Evolutionary conservation across 2,797 vertebrate genomes (phyloP), one percentile per base, ranked within the genome.

Genomic region (Passerculus sandwichensis): DNA sequence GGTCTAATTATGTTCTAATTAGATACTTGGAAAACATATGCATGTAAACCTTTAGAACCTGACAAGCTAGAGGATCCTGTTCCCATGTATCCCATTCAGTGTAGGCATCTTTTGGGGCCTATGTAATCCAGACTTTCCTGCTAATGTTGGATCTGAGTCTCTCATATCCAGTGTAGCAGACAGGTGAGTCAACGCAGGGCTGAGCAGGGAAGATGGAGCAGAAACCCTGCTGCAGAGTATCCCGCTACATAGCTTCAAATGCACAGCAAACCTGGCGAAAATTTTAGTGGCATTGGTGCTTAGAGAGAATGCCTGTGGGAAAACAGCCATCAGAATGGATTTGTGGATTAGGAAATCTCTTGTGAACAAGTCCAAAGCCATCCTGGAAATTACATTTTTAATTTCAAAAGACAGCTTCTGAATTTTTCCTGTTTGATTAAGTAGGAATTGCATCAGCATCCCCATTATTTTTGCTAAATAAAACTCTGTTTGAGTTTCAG

Each of bases 401-500:
- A 80, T 85, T 92, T 96, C 71, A 90, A 81, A 91, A 84, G 85
- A 53, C 19, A 89, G 48, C 20, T 91, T 67, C 83, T 90, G 32
- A 92, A 16, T 87, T 77, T 89, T 67, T 22, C 40, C 66, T 36
- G 76, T 94, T 92, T 85, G 51, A 93, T 92, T 91, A 94, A 84
- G 66, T 74, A 83, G 38, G 27, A 91, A 83, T 91, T 95, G 71
- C 95, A 95, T 91, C 88, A 96, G 71, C 62, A 93, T 85, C 75
- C 45, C 29, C 27, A 61, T 88, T 88, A 96, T 94, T 96, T 96
- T 95, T 96, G 91, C 93, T 89, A 93, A 95, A 93, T 75, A 95
- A 94, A 94, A 66, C 69, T 85, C 64, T 96, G 85, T 97, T 96
- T 96, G 93, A 97, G 91, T 96, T 97, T 93, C 94, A 95, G 84